Evolutionary conservation across 1,140 invertebrate genomes (phyloP).

Genomic region (Heliconius congener): DNA sequence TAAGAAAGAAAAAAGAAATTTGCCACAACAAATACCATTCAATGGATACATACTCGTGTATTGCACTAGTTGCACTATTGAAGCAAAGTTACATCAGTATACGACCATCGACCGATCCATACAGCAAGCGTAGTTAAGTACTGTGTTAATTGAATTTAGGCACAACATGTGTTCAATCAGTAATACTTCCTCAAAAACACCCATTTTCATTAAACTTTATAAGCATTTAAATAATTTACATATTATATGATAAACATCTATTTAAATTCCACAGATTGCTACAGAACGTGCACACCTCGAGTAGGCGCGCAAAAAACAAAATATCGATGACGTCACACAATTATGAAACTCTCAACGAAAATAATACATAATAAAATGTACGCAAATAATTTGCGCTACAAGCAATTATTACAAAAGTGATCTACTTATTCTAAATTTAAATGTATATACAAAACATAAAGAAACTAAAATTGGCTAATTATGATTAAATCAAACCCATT

Average conservation of each 20-base stretch:
- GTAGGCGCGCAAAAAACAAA: slow-evolving; percentile 20
- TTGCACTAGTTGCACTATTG: slow-evolving; percentile 78
- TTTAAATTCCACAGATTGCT: slow-evolving; percentile 30
- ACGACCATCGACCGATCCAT: slow-evolving; percentile 16
- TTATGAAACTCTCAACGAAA: slow-evolving; percentile 24
- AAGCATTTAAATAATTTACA: slow-evolving; percentile 41
- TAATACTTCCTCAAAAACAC: slow-evolving; percentile 49
- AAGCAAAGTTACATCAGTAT: slow-evolving; percentile 40
- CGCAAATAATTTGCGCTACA: slow-evolving; percentile 21
- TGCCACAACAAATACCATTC: slow-evolving; percentile 63
- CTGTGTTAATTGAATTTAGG: slow-evolving; percentile 54
- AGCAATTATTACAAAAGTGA: slow-evolving; percentile 41
- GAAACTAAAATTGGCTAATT: slow-evolving; percentile 53
- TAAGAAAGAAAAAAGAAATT: slow-evolving; percentile 30
- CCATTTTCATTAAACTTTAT: slow-evolving; percentile 49
- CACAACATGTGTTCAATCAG: slow-evolving; percentile 52
- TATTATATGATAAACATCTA: slow-evolving; percentile 24
- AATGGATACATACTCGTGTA: slow-evolving; percentile 64
- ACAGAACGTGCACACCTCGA: slow-evolving; percentile 27
- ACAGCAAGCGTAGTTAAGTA: slow-evolving; percentile 52
- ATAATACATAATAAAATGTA: slow-evolving; percentile 17
- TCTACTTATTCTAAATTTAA: slow-evolving; percentile 59
- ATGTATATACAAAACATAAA: slow-evolving; percentile 67
- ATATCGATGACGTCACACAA: slow-evolving; percentile 20
- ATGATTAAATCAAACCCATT: slow-evolving; percentile 54